Conservation (phyloP, 1,140 invertebrate species). For the Drosophila trapezifrons region DNA sequence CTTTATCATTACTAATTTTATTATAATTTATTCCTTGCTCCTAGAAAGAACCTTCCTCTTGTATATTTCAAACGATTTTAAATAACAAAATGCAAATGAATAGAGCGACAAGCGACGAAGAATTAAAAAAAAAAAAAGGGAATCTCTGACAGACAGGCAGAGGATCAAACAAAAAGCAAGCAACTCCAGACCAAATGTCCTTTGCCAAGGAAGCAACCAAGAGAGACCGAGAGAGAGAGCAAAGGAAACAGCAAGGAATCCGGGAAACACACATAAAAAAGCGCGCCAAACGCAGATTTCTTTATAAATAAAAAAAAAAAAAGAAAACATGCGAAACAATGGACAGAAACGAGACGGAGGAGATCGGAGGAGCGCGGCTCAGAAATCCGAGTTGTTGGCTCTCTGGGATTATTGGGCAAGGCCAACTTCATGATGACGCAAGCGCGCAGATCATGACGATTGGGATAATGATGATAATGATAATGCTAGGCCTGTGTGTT, state of each 20-base stretch:
- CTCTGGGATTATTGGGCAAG: conserved; percentile 72
- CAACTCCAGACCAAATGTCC: conserved; percentile 30
- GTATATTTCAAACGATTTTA: conserved; percentile 2
- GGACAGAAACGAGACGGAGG: conserved; percentile 8
- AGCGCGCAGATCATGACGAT: conserved; percentile 37
- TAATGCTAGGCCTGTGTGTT: conserved; percentile 32
- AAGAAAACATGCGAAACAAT: conserved; percentile 17
- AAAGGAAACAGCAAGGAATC: conserved; percentile 30
- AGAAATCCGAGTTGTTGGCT: conserved; percentile 34
- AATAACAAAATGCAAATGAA: conserved; percentile 45
- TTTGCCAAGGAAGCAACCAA: conserved; percentile 6
- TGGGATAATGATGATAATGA: conserved; percentile 39
- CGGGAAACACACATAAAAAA: conserved; percentile 42
- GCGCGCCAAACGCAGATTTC: conserved; percentile 64
- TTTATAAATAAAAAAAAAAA: conserved; percentile 3
- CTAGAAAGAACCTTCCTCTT: no score
- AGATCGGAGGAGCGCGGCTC: conserved; percentile 3
- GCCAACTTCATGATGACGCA: conserved; percentile 66
- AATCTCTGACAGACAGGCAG: conserved; percentile 17
- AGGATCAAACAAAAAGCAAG: conserved; percentile 21
- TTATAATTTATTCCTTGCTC: conserved; percentile 3
- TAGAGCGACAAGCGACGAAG: background rate
- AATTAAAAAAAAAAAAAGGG: conserved; percentile 10
- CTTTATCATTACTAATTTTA: background rate
- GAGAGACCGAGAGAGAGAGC: conserved; percentile 10